Evolutionary conservation across 2,113 vertebrate species (phyloP).

Genomic region (Myrmecophaga tridactyla): DNA sequence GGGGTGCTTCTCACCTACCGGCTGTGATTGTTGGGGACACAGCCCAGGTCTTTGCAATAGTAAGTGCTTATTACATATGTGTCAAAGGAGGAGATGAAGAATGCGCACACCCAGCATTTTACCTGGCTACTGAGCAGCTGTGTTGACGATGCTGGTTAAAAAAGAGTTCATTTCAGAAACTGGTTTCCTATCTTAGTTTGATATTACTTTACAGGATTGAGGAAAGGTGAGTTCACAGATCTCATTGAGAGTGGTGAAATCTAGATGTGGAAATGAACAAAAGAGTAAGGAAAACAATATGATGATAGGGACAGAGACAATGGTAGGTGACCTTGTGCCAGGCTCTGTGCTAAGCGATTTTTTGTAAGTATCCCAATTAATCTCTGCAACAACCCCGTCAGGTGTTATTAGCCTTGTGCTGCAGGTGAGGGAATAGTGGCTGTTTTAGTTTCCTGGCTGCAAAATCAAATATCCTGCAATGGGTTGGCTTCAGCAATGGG

Average conservation of each 20-base stretch:
- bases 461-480: too few relatives aligned
- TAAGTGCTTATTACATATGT: neutral
- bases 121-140: accelerated
- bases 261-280: neutral
- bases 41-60: accelerated
- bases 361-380: neutral
- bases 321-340: neutral
- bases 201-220: neutral
- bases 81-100: neutral
- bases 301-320: accelerated
- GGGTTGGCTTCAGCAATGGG: too few relatives aligned
- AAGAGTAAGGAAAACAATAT: neutral
- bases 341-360: neutral
- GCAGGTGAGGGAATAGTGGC: neutral
- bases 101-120: accelerated
- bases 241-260: neutral
- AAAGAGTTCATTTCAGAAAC: neutral
- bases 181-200: accelerated
- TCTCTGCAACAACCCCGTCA: neutral
- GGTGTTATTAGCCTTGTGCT: accelerated
- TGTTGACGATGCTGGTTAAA: accelerated
- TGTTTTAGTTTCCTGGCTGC: too few relatives aligned
- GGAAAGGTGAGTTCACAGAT: neutral
- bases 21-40: neutral
- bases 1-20: neutral